These are phyloP conservation scores for Stomatorhinus ivindoensis DNA, from an alignment of 2,113 vertebrate species.

Conservation along the genomic window DNA sequence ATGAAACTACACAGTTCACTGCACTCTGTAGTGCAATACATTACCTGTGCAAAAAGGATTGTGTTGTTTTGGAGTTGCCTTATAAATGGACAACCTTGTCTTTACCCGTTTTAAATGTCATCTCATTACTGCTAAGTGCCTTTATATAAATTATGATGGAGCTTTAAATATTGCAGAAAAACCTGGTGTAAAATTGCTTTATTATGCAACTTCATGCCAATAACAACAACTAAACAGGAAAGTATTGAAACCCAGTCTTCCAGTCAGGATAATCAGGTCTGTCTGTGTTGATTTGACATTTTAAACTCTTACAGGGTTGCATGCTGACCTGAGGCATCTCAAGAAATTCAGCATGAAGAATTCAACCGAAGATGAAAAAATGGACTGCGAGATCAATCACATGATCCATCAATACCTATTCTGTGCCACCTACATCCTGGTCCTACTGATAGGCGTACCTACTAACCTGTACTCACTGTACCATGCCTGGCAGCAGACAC, in stretches of 20 bases:
- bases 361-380: not conserved
- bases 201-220: not conserved
- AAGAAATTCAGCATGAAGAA: not conserved
- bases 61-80: not conserved
- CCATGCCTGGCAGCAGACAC: constrained; percentile 82
- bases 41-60: not conserved
- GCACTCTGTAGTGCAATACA: not conserved
- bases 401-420: constrained; percentile 81
- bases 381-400: constrained; percentile 56
- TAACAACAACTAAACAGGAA: not conserved
- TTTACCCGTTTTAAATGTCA: not conserved
- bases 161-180: not conserved
- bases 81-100: not conserved
- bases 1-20: not conserved
- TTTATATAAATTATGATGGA: not conserved
- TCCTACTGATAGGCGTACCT: constrained; percentile 78
- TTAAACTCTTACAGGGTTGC: not conserved
- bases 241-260: not conserved
- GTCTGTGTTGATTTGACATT: not conserved
- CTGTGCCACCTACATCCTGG: constrained; percentile 71
- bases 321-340: not conserved
- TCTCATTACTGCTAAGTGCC: not conserved
- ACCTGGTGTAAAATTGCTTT: not conserved
- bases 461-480: constrained; percentile 82
- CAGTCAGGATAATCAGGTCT: not conserved